These are phyloP conservation scores for Mionectes olivaceus DNA, from an alignment of 2,797 vertebrate genomes.

Conservation along the genomic window DNA sequence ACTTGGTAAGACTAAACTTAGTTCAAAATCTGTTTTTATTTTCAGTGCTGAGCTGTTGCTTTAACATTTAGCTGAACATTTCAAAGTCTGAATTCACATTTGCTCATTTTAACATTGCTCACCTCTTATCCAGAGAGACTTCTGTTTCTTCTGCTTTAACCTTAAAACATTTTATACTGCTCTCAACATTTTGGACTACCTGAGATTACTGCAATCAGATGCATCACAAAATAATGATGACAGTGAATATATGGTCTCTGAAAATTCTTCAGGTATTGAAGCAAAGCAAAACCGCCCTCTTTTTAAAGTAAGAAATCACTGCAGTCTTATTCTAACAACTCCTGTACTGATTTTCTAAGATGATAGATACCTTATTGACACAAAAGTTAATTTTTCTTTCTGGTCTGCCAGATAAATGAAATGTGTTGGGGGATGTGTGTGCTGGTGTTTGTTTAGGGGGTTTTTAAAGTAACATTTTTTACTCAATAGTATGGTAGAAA, in stretches of 20 bases:
- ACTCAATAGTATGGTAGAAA: neutral
- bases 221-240: neutral
- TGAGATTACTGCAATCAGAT: neutral
- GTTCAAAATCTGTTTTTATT: neutral
- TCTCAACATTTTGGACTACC: neutral
- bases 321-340: neutral
- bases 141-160: neutral
- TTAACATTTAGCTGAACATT: neutral
- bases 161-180: neutral
- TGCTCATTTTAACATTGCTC: neutral
- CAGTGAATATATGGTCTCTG: neutral
- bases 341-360: neutral
- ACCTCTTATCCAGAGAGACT: neutral
- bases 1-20: neutral
- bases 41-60: neutral
- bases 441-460: neutral
- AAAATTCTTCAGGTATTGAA: neutral
- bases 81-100: neutral
- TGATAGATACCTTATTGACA: neutral
- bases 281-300: neutral
- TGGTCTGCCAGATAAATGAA: neutral
- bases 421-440: no score
- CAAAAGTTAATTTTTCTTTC: neutral
- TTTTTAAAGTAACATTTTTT: neutral
- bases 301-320: neutral